These are phyloP conservation scores for Gastrophryne carolinensis DNA, from an alignment of 2,797 vertebrate species.

Conservation along the genomic window DNA sequence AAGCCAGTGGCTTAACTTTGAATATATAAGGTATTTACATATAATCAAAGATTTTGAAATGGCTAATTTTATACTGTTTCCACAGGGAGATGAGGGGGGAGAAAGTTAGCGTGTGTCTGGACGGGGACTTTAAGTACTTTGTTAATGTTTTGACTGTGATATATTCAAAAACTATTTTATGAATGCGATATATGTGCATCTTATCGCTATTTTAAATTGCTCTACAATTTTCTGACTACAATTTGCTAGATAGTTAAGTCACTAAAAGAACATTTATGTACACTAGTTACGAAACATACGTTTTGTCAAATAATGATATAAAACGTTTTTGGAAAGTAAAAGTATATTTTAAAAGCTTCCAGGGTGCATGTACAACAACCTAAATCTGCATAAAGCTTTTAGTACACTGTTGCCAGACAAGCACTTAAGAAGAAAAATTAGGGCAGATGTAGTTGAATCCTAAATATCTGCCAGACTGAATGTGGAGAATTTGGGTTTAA, in stretches of 20 bases:
- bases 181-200: constrained; percentile 1
- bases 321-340: constrained; percentile 23
- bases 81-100: no score
- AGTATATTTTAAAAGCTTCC: constrained; percentile 44
- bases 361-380: not conserved
- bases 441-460: not conserved
- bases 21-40: no score
- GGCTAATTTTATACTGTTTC: no score
- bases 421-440: constrained; percentile 21
- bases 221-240: constrained; percentile 25
- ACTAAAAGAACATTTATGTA: constrained; percentile 14
- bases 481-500: not conserved
- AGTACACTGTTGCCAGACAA: constrained; percentile 38
- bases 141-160: no score
- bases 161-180: not conserved
- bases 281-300: not conserved
- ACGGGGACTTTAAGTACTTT: no score
- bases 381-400: constrained; percentile 39
- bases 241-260: constrained; percentile 16
- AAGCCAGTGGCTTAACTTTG: no score
- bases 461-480: constrained; percentile 4
- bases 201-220: constrained; percentile 23
- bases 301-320: constrained; percentile 38
- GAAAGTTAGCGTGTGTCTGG: no score
- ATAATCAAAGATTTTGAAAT: no score